Evolutionary conservation across 2,113 vertebrate species (phyloP).

Genomic region (Rhinopomastus cyanomelas): DNA sequence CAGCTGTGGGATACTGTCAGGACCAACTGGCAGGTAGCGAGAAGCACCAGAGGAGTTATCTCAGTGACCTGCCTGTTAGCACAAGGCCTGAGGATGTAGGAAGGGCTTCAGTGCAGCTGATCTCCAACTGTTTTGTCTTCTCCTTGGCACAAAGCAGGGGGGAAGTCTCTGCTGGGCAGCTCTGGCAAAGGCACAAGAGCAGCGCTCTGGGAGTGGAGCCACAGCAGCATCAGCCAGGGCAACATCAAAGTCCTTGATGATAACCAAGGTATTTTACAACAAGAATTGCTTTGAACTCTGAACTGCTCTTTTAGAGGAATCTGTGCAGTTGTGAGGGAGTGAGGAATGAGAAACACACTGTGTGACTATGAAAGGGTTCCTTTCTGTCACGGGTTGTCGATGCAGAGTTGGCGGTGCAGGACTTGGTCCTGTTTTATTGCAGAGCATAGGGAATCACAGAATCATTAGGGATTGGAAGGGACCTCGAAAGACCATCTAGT

Average conservation of each 20-base stretch:
- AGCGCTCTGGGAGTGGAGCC: neutral
- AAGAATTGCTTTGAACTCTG: neutral
- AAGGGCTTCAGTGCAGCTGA: neutral
- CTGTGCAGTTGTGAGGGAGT: neutral
- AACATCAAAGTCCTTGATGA: neutral
- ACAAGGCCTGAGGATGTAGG: neutral
- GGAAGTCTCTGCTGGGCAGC: neutral
- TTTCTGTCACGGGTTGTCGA: neutral
- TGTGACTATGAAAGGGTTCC: neutral
- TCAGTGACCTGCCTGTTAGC: neutral
- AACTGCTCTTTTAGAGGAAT: neutral
- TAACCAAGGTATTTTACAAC: slow-evolving; percentile 34
- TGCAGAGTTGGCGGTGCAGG: neutral
- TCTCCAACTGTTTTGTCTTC: neutral
- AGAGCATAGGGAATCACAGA: neutral
- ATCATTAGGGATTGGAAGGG: too few species aligned
- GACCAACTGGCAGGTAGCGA: neutral
- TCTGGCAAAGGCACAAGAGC: neutral
- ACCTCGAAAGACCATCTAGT: too few species aligned
- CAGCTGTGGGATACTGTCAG: neutral
- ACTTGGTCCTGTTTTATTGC: neutral
- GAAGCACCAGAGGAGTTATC: neutral
- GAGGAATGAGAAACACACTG: neutral
- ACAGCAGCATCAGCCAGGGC: neutral
- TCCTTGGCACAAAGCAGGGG: neutral